Evolutionary conservation across 2,113 vertebrate species (phyloP), one percentile per base, ranked within the genome.

Genomic region (Cricetomys ansorgei): DNA sequence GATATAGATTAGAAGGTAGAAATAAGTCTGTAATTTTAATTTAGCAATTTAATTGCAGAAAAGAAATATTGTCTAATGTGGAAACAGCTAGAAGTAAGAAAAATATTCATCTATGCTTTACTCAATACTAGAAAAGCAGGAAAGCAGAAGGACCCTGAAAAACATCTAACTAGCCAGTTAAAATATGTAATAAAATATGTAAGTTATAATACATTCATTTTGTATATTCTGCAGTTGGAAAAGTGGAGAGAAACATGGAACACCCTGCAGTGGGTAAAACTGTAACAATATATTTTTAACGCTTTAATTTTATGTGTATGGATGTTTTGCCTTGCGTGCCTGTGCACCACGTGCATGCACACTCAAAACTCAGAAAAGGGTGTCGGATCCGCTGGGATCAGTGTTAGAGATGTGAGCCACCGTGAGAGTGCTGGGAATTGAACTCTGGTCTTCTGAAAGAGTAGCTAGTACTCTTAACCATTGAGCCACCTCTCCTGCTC

Each of bases 71-170:
- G n/a, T 19, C 73, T 89, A 89, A 85, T 15, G 34, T 88, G 37
- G 48, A 92, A 94, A 80, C 3, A 94, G 65, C n/a, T 94, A 37
- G 55, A 81, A 73, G 64, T 10, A 97, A 86, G 70, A 97, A 89
- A 80, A 81, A 69, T 84, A 94, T 57, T 86, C 4, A 48, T 81
- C 55, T 88, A 31, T 72, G 19, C 25, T 76, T 96, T 92, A 87
- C 43, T 96, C 53, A 80, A 80, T 65, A 88, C 89, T 16, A 83
- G 67, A 37, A 88, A 91, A 40, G 67, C 43, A 9, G 45, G 69
- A 45, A 43, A 3, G n/a, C 10, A 21, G n/a, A 55, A 95, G 15
- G 16, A 67, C 5, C 25, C 17, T 57, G 43, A 67, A 96, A 95
- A 94, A 91, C 70, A 94, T 23, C 12, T 27, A 84, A 72, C 48